These are phyloP conservation scores for Dasyprocta punctata DNA, from an alignment of 2,113 vertebrate genomes.

Conservation along the genomic window DNA sequence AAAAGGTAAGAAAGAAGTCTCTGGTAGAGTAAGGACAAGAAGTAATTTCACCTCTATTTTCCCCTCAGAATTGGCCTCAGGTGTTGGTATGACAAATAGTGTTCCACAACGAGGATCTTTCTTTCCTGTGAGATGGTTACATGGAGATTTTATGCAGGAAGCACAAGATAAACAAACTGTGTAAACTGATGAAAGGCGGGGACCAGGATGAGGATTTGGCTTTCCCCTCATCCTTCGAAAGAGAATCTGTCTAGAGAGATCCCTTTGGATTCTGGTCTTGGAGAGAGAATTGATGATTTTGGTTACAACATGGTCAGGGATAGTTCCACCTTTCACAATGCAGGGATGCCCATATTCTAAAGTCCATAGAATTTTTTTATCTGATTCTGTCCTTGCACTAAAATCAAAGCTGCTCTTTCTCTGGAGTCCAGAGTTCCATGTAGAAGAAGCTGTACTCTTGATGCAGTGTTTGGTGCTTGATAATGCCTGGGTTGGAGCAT, in stretches of 20 bases:
- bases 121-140: conserved; percentile 70
- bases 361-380: conserved; percentile 61
- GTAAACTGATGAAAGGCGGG: conserved; percentile 72
- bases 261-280: conserved; percentile 73
- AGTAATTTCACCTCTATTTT: conserved; percentile 61
- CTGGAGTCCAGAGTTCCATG: not conserved
- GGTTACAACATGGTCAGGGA: conserved; percentile 60
- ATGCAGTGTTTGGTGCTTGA: not conserved
- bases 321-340: conserved; percentile 73
- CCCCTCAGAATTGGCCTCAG: conserved; percentile 38
- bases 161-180: conserved; percentile 75
- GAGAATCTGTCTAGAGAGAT: conserved; percentile 77
- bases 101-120: conserved; percentile 67
- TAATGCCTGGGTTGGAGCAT: not conserved
- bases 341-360: conserved; percentile 57
- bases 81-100: conserved; percentile 71
- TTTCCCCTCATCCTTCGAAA: conserved; percentile 80
- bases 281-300: conserved; percentile 78
- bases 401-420: not conserved
- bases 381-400: not conserved
- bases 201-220: conserved; percentile 78
- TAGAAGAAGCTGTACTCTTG: not conserved
- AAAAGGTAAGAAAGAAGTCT: conserved; percentile 12
- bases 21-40: conserved; percentile 70
- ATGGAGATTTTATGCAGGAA: conserved; percentile 69